Evolutionary conservation across 2,888 invertebrate genomes (phyloP), one percentile per base, ranked within the genome.

Genomic region (Calephelis perditalis): DNA sequence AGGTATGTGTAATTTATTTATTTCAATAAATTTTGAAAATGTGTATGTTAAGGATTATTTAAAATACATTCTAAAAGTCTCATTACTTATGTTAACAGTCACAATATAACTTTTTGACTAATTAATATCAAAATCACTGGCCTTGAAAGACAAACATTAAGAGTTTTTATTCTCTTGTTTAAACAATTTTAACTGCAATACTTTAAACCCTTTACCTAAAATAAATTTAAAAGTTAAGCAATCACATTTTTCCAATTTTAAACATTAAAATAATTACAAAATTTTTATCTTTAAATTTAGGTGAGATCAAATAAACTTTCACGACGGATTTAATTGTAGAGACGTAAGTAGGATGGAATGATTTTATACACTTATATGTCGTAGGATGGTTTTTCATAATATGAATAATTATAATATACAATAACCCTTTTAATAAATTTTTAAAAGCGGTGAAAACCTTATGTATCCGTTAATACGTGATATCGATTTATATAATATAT

Each of bases 331-430:
- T 11, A 12, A n/a, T 56, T 56, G 35, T 37, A 11, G 5, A 56
- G 56, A 56, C 55, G 55, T 12, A 58, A 49, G 49, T 49, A 49
- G 58, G 58, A 49, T 58, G 58, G 47, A 37, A 47, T 12, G 58
- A 37, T 37, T 55, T 37, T 37, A 12, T 37, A 55, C 1, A 40
- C 40, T 7, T 37, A 11, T 55, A 9, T n/a, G 5, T 26, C 26
- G 49, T 26, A 15, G 26, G 49, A 49, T 49, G 49, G 49, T 26
- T 49, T 15, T 10, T 8, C 3, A 2, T 49, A 3, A 40, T 8
- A 40, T 40, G 40, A 40, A 40, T 5, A 40, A 40, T 40, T 8
- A 7, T 40, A 40, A 7, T 40, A 7, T 40, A 40, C 40, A 40
- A 40, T 40, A 40, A 40, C 1, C 40, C 5, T 40, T 26, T 26